Evolutionary conservation across 2,888 invertebrate species (phyloP), one percentile per base, ranked within the genome.

Genomic region (Himalopsyche japonica): DNA sequence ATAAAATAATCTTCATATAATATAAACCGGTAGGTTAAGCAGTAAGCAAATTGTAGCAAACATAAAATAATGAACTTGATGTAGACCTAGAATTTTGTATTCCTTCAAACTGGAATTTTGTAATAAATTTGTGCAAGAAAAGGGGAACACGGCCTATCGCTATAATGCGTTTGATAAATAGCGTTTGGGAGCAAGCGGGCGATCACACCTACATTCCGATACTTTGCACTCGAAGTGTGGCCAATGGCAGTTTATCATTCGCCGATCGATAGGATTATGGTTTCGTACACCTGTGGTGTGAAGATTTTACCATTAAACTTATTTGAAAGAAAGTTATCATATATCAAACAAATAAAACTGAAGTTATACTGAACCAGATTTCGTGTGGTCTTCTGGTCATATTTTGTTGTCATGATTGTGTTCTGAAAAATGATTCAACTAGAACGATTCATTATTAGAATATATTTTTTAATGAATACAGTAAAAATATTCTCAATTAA

Each of bases 141-240:
- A 79, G 48, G 81, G 47, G 85, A 81, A 49, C 47, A 83, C 83
- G 78, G 70, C 79, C 78, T 64, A 80, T 83, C 79, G 85, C 83
- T 78, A 81, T 85, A 83, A 85, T 83, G 83, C 81, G 37, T 34
- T 85, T 85, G 83, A 85, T 85, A 83, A 81, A 85, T 83, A 79
- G 81, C 78, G n/a, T 27, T 49, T 6, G 79, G 76, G 64, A 37
- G 81, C 57, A 48, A 57, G 57, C 57, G 57, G 37, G 37, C 79
- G 82, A 82, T 83, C 83, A 83, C 83, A 83, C 83, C 83, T 83
- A 83, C 83, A 83, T 83, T 83, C 83, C 79, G 57, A 57, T 24
- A 57, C 8, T 57, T 20, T 57, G 57, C 20, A 20, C 20, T 57
- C 15, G 57, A n/a, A 57, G 20, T 57, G 57, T 57, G n/a, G 57